Conservation (phyloP, 1,140 invertebrate genomes). For the Scaptodrosophila lebanonensis region DNA sequence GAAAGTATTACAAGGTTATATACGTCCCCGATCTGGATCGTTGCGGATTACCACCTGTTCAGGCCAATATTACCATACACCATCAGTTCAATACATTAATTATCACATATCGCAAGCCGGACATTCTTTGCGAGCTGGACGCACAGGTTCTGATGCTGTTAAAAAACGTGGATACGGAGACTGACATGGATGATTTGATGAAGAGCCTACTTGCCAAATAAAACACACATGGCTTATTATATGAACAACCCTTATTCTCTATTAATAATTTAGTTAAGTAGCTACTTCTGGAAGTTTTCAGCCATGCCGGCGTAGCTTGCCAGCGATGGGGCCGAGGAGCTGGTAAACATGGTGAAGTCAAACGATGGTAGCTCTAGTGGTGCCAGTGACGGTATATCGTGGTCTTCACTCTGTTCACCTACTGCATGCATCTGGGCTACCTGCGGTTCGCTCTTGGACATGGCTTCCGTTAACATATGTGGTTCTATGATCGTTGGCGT, state of each 20-base stretch:
- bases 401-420: constrained; percentile 25
- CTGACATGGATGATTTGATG: constrained; percentile 78
- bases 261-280: constrained; percentile 7
- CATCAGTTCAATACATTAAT: constrained; percentile 89
- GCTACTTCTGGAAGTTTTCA: constrained; percentile 61
- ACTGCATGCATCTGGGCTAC: constrained; percentile 13
- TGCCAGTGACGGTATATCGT: constrained; percentile 54
- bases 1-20: constrained; percentile 89
- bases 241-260: constrained; percentile 6
- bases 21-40: constrained; percentile 84
- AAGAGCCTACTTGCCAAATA: constrained; percentile 70
- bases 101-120: constrained; percentile 87
- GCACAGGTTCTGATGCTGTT: constrained; percentile 80
- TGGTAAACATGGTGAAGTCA: constrained; percentile 57
- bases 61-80: constrained; percentile 81
- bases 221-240: constrained; percentile 23
- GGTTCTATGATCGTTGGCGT: constrained; percentile 24
- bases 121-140: constrained; percentile 83
- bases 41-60: constrained; percentile 80
- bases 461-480: constrained; percentile 37
- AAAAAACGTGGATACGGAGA: constrained; percentile 78
- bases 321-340: constrained; percentile 53
- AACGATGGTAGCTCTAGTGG: constrained; percentile 67
- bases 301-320: constrained; percentile 50
- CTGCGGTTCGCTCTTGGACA: constrained; percentile 19